A percentile compares a stretch with the other conserved stretches of the same genome.
Conservation (phyloP, 2,888 invertebrate species). For the Phengaris arion region DNA sequence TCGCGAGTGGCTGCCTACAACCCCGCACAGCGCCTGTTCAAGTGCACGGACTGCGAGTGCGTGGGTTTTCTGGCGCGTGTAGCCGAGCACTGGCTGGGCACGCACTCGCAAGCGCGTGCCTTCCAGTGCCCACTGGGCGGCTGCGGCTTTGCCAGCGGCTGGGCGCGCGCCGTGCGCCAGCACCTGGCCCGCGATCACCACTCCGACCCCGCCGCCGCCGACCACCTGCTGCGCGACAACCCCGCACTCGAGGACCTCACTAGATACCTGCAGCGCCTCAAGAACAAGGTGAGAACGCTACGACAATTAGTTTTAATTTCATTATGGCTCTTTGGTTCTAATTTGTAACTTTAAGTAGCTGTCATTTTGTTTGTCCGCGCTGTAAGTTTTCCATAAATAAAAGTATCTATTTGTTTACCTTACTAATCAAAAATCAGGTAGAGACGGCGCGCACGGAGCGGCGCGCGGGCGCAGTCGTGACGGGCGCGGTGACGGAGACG, state of each 20-base stretch:
- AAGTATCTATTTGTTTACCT: too few species aligned
- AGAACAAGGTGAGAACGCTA: slow-evolving; percentile 76
- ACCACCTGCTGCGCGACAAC: slow-evolving; percentile 84
- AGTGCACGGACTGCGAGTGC: slow-evolving; percentile 87
- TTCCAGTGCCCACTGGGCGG: slow-evolving; percentile 83
- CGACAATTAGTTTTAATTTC: too few species aligned
- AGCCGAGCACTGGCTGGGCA: slow-evolving; percentile 88
- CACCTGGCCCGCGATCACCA: slow-evolving; percentile 87
- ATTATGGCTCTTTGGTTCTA: too few species aligned
- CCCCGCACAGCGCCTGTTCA: slow-evolving; percentile 86
- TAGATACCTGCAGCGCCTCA: slow-evolving; percentile 83
- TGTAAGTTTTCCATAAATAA: too few species aligned
- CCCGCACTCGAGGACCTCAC: slow-evolving; percentile 87
- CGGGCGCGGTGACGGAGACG: slow-evolving; percentile 37
- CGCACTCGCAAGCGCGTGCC: slow-evolving; percentile 83
- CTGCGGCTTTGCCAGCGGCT: slow-evolving; percentile 87
- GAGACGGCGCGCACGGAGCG: slow-evolving; percentile 58
- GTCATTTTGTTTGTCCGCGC: too few species aligned
- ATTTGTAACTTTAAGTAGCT: too few species aligned
- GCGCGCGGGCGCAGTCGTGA: slow-evolving; percentile 41
- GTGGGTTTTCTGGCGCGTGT: slow-evolving; percentile 86
- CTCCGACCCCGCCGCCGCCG: slow-evolving; percentile 81
- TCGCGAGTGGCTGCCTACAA: slow-evolving; percentile 90
- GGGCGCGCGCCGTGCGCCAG: slow-evolving; percentile 86
- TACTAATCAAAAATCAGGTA: slow-evolving; percentile 59